These are phyloP conservation scores for Scaptodrosophila lebanonensis DNA, from an alignment of 1,140 invertebrate species.

Conservation along the genomic window DNA sequence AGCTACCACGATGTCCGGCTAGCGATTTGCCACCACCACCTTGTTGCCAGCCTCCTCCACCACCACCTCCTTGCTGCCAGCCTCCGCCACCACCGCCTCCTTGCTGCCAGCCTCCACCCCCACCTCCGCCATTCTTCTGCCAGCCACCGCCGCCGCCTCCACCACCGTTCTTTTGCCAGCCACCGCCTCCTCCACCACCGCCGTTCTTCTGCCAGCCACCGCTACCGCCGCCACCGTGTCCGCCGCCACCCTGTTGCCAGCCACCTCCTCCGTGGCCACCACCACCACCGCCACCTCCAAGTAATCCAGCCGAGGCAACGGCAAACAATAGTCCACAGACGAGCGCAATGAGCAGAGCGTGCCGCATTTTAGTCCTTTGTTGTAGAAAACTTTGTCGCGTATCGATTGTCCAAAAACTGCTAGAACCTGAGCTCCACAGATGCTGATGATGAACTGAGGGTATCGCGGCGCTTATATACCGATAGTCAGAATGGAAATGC, in stretches of 20 bases:
- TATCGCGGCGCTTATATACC: slow-evolving; percentile 48
- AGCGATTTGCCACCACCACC: neutral
- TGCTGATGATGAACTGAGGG: slow-evolving; percentile 28
- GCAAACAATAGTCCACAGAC: slow-evolving; percentile 49
- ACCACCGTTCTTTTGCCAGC: slow-evolving; percentile 6
- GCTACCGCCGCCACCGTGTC: slow-evolving; percentile 19
- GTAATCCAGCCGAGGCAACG: slow-evolving; percentile 41
- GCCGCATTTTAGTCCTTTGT: slow-evolving; percentile 44
- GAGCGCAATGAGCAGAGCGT: slow-evolving; percentile 45
- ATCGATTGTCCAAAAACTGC: slow-evolving; percentile 30
- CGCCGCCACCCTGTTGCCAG: slow-evolving; percentile 18
- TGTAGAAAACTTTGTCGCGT: slow-evolving; percentile 4
- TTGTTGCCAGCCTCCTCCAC: neutral
- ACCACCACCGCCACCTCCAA: slow-evolving; percentile 40
- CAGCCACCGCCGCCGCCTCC: slow-evolving; percentile 22
- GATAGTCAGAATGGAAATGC: neutral
- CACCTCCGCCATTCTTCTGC: slow-evolving; percentile 33
- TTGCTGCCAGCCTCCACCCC: slow-evolving; percentile 36
- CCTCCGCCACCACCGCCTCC: slow-evolving; percentile 29
- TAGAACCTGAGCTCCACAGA: slow-evolving; percentile 56
- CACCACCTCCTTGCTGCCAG: neutral
- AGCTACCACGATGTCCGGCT: no score
- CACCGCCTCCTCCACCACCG: slow-evolving; percentile 14
- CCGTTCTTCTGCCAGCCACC: slow-evolving; percentile 34
- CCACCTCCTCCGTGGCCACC: slow-evolving; percentile 25